These are phyloP conservation scores for Allophyes oxyacanthae DNA, from an alignment of 2,888 invertebrate genomes.

Conservation along the genomic window DNA sequence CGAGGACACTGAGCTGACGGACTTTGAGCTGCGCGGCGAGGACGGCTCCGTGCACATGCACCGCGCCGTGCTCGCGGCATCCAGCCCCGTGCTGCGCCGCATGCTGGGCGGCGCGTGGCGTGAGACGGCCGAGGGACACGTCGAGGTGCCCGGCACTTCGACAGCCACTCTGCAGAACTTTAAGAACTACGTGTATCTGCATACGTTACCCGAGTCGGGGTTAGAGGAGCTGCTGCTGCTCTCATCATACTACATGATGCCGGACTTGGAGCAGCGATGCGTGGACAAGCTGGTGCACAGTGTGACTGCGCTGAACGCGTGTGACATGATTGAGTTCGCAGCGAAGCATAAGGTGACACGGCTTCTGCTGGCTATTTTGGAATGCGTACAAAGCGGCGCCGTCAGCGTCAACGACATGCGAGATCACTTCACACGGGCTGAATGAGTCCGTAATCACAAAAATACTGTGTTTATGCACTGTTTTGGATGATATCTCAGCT, in stretches of 20 bases:
- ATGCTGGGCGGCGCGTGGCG: slow-evolving; percentile 71
- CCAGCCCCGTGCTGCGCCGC: slow-evolving; percentile 67
- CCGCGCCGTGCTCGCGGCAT: slow-evolving; percentile 66
- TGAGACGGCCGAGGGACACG: slow-evolving; percentile 64
- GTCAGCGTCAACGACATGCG: slow-evolving; percentile 63
- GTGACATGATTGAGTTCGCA: slow-evolving; percentile 68
- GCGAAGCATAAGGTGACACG: slow-evolving; percentile 64
- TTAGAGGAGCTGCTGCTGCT: slow-evolving; percentile 67
- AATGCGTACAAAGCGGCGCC: slow-evolving; percentile 59
- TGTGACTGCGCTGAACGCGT: slow-evolving; percentile 18
- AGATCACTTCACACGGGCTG: slow-evolving; percentile 42
- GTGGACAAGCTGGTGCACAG: slow-evolving; percentile 60
- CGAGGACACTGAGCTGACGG: slow-evolving; percentile 68
- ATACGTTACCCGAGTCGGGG: slow-evolving; percentile 61
- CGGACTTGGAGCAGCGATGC: slow-evolving; percentile 69
- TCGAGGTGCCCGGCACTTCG: slow-evolving; percentile 65
- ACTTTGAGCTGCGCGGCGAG: slow-evolving; percentile 69
- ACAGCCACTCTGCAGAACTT: slow-evolving; percentile 64
- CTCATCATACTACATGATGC: slow-evolving; percentile 71
- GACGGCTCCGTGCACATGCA: slow-evolving; percentile 71
- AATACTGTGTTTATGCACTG: too few relatives aligned
- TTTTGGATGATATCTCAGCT: too few relatives aligned
- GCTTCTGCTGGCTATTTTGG: slow-evolving; percentile 64
- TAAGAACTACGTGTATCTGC: slow-evolving; percentile 69
- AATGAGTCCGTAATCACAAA: slow-evolving; percentile 5